Conservation (phyloP, 2,888 invertebrate species). For the Eupithecia exiguata region DNA sequence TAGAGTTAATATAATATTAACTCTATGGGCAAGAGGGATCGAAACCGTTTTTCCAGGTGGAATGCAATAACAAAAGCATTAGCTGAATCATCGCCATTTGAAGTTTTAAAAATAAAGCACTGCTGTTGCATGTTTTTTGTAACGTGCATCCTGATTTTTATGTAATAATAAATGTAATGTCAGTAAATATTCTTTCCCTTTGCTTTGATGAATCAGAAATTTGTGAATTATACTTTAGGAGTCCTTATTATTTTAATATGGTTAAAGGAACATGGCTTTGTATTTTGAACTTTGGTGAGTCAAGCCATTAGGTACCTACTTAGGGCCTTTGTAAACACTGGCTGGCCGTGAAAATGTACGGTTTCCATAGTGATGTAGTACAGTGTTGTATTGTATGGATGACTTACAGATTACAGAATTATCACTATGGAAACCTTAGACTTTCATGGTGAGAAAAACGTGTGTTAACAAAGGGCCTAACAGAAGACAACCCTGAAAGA, state of each 20-base stretch:
- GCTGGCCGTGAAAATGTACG: no score
- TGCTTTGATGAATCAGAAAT: neutral
- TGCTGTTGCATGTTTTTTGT: constrained; percentile 18
- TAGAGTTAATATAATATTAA: no score
- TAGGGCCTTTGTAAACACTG: neutral
- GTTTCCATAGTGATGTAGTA: no score
- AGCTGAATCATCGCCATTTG: constrained; percentile 33
- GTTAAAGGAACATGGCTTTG: neutral
- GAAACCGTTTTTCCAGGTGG: constrained; percentile 8
- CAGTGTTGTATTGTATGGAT: no score
- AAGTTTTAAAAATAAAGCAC: constrained; percentile 25
- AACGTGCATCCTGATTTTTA: constrained; percentile 10
- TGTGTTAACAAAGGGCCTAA: no score
- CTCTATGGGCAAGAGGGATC: no score
- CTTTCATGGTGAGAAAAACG: no score
- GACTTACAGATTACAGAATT: no score
- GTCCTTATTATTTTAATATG: neutral
- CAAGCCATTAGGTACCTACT: neutral
- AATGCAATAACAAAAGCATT: constrained; percentile 26
- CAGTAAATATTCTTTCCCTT: neutral
- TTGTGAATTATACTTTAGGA: neutral
- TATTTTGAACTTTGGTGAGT: neutral
- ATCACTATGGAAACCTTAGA: no score
- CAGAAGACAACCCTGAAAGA: no score
- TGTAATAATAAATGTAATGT: neutral